Conservation (phyloP, 2,888 invertebrate genomes). For the Lymantria dispar region DNA sequence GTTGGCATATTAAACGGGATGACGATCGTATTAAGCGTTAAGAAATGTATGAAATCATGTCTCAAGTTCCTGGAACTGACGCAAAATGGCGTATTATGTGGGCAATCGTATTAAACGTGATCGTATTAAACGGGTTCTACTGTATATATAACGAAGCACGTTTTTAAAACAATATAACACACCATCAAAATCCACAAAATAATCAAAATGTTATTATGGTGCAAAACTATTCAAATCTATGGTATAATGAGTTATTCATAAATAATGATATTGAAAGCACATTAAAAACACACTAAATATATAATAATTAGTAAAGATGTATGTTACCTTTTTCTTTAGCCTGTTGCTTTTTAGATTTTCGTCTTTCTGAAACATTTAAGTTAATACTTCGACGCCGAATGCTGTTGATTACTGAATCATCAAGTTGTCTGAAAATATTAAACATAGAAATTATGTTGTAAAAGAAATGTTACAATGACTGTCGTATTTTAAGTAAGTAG, state of each 20-base stretch:
- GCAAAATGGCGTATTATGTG: too few relatives aligned
- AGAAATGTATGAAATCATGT: too few relatives aligned
- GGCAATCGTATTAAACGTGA: too few relatives aligned
- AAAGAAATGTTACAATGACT: too few relatives aligned
- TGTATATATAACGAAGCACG: neutral
- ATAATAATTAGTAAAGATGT: too few relatives aligned
- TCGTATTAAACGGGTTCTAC: too few relatives aligned
- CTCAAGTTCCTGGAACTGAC: too few relatives aligned
- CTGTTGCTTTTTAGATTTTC: conserved; percentile 85
- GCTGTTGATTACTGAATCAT: conserved; percentile 87
- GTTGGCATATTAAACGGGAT: too few relatives aligned
- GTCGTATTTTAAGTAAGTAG: too few relatives aligned
- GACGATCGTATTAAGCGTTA: too few relatives aligned
- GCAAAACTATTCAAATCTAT: conserved; percentile 1
- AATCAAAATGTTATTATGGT: conserved; percentile 7
- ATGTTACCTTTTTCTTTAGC: conserved; percentile 88
- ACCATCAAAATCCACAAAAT: neutral
- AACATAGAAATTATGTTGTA: too few relatives aligned
- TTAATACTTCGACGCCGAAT: conserved; percentile 81
- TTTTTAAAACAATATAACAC: neutral
- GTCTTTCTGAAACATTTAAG: conserved; percentile 83
- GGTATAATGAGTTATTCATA: conserved; percentile 27
- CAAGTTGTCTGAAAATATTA: conserved; percentile 75
- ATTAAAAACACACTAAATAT: conserved; percentile 17
- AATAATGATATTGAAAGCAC: conserved; percentile 20